Conservation (phyloP, 2,113 vertebrate species). For the Oryzias javanicus region DNA sequence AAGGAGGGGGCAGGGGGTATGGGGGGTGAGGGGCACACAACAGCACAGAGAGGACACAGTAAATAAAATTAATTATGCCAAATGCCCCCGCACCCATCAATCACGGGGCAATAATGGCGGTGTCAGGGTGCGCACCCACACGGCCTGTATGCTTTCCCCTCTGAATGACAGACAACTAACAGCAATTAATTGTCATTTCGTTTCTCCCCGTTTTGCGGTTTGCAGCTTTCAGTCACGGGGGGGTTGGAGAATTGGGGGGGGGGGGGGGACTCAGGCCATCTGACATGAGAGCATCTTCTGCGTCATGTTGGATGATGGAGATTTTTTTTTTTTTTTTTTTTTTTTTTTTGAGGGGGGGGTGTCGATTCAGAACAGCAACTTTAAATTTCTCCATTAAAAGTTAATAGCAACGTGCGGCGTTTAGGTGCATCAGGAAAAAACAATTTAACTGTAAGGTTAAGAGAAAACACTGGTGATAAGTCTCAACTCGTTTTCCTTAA, state of each 20-base stretch:
- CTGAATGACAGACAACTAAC: constrained; percentile 65
- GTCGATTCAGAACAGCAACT: neutral
- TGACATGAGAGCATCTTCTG: constrained; percentile 28
- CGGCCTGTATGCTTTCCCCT: constrained; percentile 59
- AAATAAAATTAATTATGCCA: constrained; percentile 78
- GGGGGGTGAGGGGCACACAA: constrained; percentile 15
- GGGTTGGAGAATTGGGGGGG: too few species aligned
- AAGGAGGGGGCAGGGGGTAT: too few species aligned
- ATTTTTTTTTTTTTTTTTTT: constrained; percentile 17
- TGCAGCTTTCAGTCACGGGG: constrained; percentile 34
- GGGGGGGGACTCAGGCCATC: constrained; percentile 1
- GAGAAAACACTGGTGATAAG: neutral
- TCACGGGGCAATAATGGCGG: constrained; percentile 73
- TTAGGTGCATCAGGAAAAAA: neutral
- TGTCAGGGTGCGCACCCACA: constrained; percentile 63
- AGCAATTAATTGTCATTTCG: constrained; percentile 72
- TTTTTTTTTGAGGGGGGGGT: too few species aligned
- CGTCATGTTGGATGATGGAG: constrained; percentile 25
- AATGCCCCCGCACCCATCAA: constrained; percentile 73
- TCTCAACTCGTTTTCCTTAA: too few species aligned
- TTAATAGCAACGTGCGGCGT: too few species aligned
- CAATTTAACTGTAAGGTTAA: neutral
- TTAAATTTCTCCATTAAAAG: neutral
- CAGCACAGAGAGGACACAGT: constrained; percentile 54
- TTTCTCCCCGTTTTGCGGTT: constrained; percentile 22